phyloP scores from a whole-genome alignment of 2,888 invertebrate species.

The Cryptocephalus moraei region DNA sequence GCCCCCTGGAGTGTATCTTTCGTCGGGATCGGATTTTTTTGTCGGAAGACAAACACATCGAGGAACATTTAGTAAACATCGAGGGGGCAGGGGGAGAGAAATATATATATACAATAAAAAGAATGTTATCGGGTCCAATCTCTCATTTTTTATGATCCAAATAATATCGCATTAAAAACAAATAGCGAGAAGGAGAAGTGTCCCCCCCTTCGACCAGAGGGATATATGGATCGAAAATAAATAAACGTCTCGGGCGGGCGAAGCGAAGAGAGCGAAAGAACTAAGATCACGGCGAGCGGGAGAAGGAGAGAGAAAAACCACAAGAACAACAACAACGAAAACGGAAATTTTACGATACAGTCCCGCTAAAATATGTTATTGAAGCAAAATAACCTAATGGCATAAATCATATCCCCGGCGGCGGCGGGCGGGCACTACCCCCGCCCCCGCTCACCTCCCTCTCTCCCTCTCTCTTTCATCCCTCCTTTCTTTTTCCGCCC shows the following conservation, averaged over 20 bases:
- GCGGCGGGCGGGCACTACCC: slow-evolving; percentile 5
- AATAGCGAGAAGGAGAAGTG: not conserved
- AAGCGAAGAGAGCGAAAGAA: no score
- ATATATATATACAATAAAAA: no score
- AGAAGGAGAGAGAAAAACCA: no score
- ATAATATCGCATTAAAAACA: not conserved
- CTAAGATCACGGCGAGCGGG: no score
- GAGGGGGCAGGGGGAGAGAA: no score
- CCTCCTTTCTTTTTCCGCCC: slow-evolving; percentile 11
- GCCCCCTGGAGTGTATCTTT: no score
- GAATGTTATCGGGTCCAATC: no score
- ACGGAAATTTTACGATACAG: slow-evolving; percentile 20
- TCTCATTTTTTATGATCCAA: not conserved
- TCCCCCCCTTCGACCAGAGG: not conserved
- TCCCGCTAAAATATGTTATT: slow-evolving; percentile 23
- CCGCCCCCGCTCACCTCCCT: not conserved
- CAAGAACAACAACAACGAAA: not conserved
- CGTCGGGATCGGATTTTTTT: no score
- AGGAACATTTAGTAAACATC: no score
- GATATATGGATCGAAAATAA: not conserved
- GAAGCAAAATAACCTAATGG: slow-evolving; percentile 20
- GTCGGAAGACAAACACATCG: no score
- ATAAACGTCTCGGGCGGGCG: not conserved
- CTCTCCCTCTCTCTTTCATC: slow-evolving; percentile 13
- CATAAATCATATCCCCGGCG: slow-evolving; percentile 20